A percentile compares a stretch with the other conserved stretches of the same genome.
Conservation (phyloP, 2,797 vertebrate species). For the Pempheris klunzingeri region DNA sequence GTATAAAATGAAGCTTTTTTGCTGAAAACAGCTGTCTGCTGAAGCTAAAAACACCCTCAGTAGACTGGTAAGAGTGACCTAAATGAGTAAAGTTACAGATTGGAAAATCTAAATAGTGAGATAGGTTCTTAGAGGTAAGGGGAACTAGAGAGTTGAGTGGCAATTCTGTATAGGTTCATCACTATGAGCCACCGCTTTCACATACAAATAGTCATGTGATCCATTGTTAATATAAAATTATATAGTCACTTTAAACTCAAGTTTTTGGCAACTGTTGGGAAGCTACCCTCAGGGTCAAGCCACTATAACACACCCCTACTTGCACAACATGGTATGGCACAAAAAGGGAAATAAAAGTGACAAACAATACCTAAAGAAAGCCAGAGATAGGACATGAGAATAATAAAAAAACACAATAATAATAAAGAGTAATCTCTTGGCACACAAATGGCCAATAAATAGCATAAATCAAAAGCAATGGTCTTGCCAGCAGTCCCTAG, state of each 20-base stretch:
- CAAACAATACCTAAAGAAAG: constrained; percentile 60
- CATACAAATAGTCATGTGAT: constrained; percentile 1
- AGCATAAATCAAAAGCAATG: constrained; percentile 82
- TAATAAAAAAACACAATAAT: constrained; percentile 80
- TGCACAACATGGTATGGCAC: constrained; percentile 44
- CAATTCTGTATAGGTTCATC: not conserved
- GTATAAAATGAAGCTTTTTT: not conserved
- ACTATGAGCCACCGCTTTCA: not conserved
- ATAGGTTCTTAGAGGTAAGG: not conserved
- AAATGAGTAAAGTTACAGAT: not conserved
- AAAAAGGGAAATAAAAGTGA: constrained; percentile 67
- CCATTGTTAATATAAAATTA: not conserved
- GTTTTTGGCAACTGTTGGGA: constrained; percentile 30
- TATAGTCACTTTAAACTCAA: constrained; percentile 13
- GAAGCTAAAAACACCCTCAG: not conserved
- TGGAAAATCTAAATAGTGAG: not conserved
- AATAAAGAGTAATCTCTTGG: constrained; percentile 82
- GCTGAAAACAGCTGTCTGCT: not conserved
- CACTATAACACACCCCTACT: constrained; percentile 54
- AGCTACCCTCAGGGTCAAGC: constrained; percentile 58
- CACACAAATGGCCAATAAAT: constrained; percentile 82
- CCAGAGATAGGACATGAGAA: constrained; percentile 57
- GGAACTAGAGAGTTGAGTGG: not conserved
- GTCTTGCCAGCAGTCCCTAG: constrained; percentile 77
- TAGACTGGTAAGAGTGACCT: not conserved